Percentiles rank a stretch among this genome's conserved stretches.
Evolutionary conservation across 2,888 invertebrate species (phyloP).

Genomic region (Acanthosepion lycidas): DNA sequence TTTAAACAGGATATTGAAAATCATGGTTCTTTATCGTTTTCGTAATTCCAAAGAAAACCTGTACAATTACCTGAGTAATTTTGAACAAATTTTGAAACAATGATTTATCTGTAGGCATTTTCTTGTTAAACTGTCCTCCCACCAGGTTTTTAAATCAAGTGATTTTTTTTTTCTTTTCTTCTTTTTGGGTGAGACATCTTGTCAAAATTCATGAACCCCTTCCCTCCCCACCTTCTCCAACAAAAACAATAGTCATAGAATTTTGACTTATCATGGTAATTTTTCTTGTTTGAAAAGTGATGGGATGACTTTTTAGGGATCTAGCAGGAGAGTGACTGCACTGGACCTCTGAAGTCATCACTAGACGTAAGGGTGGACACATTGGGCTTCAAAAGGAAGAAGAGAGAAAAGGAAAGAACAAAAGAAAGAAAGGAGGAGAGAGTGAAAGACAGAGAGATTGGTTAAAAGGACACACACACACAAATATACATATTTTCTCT

Average conservation of each 20-base stretch:
- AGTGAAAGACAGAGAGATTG: neutral
- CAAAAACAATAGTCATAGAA: neutral
- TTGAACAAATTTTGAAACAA: neutral
- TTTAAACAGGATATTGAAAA: neutral
- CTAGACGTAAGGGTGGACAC: neutral
- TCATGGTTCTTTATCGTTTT: neutral
- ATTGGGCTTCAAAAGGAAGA: neutral
- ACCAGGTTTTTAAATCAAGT: neutral
- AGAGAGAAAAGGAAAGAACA: neutral
- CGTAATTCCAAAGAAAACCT: neutral
- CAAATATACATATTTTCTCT: neutral
- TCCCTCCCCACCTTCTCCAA: neutral
- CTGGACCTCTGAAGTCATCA: neutral
- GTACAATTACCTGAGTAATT: neutral
- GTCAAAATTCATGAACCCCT: neutral
- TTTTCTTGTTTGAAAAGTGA: slow-evolving; percentile 8
- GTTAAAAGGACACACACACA: neutral
- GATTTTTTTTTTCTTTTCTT: neutral
- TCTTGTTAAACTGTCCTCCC: neutral
- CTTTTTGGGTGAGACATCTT: neutral
- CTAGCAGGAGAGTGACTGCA: neutral
- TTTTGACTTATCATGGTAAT: neutral
- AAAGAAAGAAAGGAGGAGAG: neutral
- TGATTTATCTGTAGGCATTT: neutral
- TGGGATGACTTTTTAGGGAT: neutral